Conservation (phyloP, 35 echinoderm and acorn worm species). For the Anneissia japonica region DNA sequence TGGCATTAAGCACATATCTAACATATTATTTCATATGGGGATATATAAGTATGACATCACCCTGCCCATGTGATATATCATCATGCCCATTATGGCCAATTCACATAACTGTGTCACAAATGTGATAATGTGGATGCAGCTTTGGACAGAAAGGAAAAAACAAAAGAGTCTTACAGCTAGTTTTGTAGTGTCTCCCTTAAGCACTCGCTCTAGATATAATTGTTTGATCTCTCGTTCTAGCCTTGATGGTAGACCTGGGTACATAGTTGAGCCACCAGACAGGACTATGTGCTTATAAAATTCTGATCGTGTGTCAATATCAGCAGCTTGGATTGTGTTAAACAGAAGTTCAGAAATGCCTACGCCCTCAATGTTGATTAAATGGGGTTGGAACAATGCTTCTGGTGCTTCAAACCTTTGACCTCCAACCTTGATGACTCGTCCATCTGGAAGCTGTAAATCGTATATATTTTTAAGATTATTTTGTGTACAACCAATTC, state of each 20-base stretch:
- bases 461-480: neutral
- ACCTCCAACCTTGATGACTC: constrained; percentile 91
- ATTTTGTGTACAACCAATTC: too few species aligned
- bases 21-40: too few species aligned
- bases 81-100: too few species aligned
- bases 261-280: constrained; percentile 97
- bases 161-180: constrained; percentile 57
- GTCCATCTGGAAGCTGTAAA: constrained; percentile 84
- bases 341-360: constrained; percentile 92
- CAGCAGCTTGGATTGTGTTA: constrained; percentile 94
- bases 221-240: constrained; percentile 96
- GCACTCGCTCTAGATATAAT: constrained; percentile 92
- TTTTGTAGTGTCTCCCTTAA: constrained; percentile 81
- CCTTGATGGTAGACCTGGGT: constrained; percentile 87
- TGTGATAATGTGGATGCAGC: too few species aligned
- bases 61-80: too few species aligned
- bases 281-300: constrained; percentile 99
- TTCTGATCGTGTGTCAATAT: constrained; percentile 91
- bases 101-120: too few species aligned
- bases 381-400: constrained; percentile 97
- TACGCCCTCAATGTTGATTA: constrained; percentile 87
- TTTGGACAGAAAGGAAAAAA: too few species aligned
- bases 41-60: too few species aligned
- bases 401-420: constrained; percentile 91
- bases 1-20: too few species aligned